Base-by-base conservation (phyloP, 2,113 vertebrate genomes). In the Centropus bengalensis region DNA sequence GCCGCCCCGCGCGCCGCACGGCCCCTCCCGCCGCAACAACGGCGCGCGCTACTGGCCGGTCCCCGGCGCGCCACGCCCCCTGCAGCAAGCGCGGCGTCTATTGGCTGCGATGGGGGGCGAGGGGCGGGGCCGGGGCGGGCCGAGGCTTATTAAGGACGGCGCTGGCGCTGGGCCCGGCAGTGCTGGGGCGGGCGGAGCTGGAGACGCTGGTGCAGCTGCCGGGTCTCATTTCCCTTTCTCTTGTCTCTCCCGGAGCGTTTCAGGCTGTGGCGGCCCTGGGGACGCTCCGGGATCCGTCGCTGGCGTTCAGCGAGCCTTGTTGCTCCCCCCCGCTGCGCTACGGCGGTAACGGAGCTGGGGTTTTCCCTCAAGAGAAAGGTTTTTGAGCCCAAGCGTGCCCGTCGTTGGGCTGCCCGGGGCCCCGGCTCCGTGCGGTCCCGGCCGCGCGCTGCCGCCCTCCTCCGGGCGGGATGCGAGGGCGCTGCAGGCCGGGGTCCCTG, bases 71-170 rank as follows among this genome's bases (percentile, higher is more conserved):
- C 67, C 40, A 9, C 79, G 8, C 91, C 91, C 40, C n/a, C 32
- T 56, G 15, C 8, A 94, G 75, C 83, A 97, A 97, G 38, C 20
- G 30, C 23, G 2, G 1, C 9, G 10, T 5, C 15, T 77, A 98
- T 97, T 98, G 97, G 98, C 2, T 78, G 2, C 0, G 33, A 2
- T n/a, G n/a, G n/a, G 6, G 1, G 10, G 6, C 10, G 52, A 21
- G 73, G 88, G 97, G 92, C 88, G 95, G 28, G 79, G 69, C 81
- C 20, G 14, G 63, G 78, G 92, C 10, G 40, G 49, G 19, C 18
- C 14, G 2, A 19, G 4, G 51, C 12, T 8, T 28, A 67, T 30
- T 27, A 18, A 1, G 24, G 38, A 40, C 4, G 20, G 14, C 3
- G 0, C 1, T n/a, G 3, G 16, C 44, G 44, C 44, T 11, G 16